Evolutionary conservation across 2,113 vertebrate species (phyloP), one percentile per base, ranked within the genome.

Genomic region (Tupaia chinensis): DNA sequence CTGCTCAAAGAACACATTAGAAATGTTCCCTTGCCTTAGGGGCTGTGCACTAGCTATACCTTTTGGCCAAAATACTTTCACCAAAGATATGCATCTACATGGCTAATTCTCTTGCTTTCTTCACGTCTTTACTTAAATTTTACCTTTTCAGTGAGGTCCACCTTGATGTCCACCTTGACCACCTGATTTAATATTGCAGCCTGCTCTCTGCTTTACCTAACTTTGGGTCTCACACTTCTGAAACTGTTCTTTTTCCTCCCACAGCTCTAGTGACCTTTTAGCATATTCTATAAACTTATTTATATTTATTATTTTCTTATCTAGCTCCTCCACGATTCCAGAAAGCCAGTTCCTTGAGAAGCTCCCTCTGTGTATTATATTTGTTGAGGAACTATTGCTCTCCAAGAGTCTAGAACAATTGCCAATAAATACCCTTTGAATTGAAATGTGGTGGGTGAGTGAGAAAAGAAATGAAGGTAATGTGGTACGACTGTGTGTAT

Each of bases 391-490:
- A 74, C 79, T 90, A 77, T 90, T 90, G 69, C 80, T 82, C 17
- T 44, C 5, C 34, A 90, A 81, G 66, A 73, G 69, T 80, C 87
- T 88, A 69, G 72, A 82, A 73, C 9, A 69, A 65, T 74, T 91
- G 89, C 56, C 88, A 96, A 83, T 66, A 90, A 61, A 88, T 70
- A 87, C 27, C 65, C 82, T 90, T 95, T 91, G 77, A 92, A 85
- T 85, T 79, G 65, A 82, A 96, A 95, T 60, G 54, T 69, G 12
- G 89, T 95, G 60, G 29, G 68, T 53, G 65, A 90, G 66, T 22
- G 74, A 96, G 91, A 81, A 92, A 76, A 86, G 74, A 95, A 91
- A 94, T 95, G 17, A 92, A 87, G 44, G 76, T 76, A 73, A 82
- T 34, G 76, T 85, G 88, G 69, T 20, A 11, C 70, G 65, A 88